phyloP scores from a whole-genome alignment of 2,113 vertebrate genomes.

The Pheucticus melanocephalus region DNA sequence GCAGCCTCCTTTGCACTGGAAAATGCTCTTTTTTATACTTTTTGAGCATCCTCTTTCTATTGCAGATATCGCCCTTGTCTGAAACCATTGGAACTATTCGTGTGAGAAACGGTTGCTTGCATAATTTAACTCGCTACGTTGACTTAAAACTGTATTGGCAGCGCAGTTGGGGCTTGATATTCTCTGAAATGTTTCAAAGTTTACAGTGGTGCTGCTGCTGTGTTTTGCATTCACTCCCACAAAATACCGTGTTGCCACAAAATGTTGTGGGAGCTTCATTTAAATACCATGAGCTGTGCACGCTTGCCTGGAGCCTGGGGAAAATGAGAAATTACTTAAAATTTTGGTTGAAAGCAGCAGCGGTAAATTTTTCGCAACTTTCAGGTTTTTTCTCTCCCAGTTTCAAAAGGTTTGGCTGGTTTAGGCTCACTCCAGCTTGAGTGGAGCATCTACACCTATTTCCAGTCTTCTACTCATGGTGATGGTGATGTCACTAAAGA shows the following conservation, averaged over 20 bases:
- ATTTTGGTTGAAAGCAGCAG: neutral
- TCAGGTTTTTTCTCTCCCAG: fast-evolving
- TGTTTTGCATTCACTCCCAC: conserved; percentile 51
- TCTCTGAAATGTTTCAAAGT: conserved; percentile 45
- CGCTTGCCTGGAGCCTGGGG: neutral
- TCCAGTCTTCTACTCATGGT: neutral
- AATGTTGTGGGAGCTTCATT: conserved; percentile 52
- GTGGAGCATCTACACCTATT: neutral
- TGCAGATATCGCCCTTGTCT: neutral
- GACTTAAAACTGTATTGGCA: conserved; percentile 22
- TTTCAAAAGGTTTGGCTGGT: neutral
- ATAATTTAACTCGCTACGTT: neutral
- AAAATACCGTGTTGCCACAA: conserved; percentile 27
- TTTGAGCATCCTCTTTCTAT: neutral
- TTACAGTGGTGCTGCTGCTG: conserved; percentile 56
- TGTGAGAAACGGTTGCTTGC: conserved; percentile 29
- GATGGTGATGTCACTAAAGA: neutral
- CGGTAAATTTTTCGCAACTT: neutral
- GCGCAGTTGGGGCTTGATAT: neutral
- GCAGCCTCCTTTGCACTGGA: neutral
- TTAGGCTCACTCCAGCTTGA: neutral
- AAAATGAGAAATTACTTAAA: neutral
- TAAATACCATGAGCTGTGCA: conserved; percentile 34
- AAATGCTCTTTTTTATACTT: neutral
- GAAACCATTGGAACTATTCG: neutral